Conservation (phyloP, 2,888 invertebrate species). For the Rutpela maculata region DNA sequence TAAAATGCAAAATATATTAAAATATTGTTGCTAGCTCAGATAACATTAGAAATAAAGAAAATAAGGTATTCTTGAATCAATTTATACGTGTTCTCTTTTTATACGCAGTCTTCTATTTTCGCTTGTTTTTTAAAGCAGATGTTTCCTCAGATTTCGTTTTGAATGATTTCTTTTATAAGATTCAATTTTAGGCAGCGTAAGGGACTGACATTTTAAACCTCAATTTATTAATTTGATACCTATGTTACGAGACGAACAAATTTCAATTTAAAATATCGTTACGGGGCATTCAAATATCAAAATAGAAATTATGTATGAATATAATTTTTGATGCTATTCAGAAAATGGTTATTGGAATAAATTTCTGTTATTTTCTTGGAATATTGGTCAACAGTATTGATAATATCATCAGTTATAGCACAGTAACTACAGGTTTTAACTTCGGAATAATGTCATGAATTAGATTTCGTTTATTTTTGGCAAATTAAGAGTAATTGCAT, state of each 20-base stretch:
- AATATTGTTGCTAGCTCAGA: background rate
- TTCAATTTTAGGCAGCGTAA: background rate
- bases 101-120: background rate
- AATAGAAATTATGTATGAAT: background rate
- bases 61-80: background rate
- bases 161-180: constrained; percentile 1
- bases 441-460: too few species aligned
- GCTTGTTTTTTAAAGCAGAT: background rate
- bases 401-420: too few species aligned
- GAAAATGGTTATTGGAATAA: too few species aligned
- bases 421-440: too few species aligned
- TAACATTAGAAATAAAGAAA: background rate
- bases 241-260: background rate
- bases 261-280: background rate
- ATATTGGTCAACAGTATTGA: too few species aligned
- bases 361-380: too few species aligned
- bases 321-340: background rate
- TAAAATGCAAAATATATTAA: background rate
- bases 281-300: background rate
- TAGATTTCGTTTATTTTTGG: too few species aligned
- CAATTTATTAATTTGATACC: background rate
- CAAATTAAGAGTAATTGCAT: too few species aligned
- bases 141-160: constrained; percentile 3
- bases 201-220: constrained; percentile 4
- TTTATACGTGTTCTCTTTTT: background rate